Conservation (phyloP, 1,140 invertebrate species). For the Hetaerina americana region DNA sequence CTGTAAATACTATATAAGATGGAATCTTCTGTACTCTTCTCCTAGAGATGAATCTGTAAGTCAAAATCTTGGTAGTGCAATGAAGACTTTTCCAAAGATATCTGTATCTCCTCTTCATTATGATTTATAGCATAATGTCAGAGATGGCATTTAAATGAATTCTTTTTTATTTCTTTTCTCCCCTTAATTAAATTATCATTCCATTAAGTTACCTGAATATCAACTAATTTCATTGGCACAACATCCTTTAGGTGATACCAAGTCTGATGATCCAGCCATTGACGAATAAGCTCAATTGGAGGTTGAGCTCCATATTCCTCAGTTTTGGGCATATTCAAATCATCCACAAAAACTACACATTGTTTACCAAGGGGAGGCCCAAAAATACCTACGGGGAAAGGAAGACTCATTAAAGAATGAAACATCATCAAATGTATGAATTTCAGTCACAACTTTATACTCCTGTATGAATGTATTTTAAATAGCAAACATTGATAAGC, state of each 20-base stretch:
- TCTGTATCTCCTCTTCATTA: too few relatives aligned
- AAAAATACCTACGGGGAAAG: conserved; percentile 49
- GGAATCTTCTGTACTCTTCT: too few relatives aligned
- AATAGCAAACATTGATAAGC: background rate
- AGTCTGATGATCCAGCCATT: conserved; percentile 78
- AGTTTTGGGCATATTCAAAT: conserved; percentile 82
- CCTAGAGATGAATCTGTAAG: too few relatives aligned
- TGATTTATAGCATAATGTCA: too few relatives aligned
- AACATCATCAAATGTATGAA: background rate
- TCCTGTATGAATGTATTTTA: conserved; percentile 42
- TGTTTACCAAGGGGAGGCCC: conserved; percentile 83
- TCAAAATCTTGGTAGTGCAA: too few relatives aligned
- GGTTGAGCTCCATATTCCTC: conserved; percentile 84
- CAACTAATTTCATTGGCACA: conserved; percentile 69
- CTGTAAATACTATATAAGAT: too few relatives aligned
- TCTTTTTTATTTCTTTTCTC: too few relatives aligned
- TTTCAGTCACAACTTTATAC: conserved; percentile 4
- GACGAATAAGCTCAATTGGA: conserved; percentile 78
- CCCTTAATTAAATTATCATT: too few relatives aligned
- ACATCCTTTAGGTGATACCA: conserved; percentile 88
- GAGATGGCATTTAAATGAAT: too few relatives aligned
- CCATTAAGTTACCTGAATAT: conserved; percentile 66
- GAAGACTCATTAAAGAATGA: background rate
- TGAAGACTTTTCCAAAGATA: too few relatives aligned
- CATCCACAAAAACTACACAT: conserved; percentile 85